Percentiles rank a stretch among this genome's conserved stretches.
These are phyloP conservation scores for Cisticola juncidis DNA, from an alignment of 2,113 vertebrate species.

Conservation along the genomic window DNA sequence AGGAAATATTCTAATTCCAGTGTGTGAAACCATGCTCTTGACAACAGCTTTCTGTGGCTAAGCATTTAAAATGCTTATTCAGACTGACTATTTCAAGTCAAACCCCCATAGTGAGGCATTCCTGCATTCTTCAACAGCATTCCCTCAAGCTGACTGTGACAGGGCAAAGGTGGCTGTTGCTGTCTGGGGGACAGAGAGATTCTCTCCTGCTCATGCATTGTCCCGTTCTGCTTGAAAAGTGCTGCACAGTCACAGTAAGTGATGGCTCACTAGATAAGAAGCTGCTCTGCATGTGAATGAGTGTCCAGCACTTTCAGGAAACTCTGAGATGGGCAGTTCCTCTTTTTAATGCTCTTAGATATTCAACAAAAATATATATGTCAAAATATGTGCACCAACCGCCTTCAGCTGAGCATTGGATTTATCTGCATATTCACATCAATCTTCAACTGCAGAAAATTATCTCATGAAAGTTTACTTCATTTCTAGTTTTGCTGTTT, in stretches of 20 bases:
- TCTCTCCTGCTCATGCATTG: neutral
- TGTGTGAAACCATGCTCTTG: neutral
- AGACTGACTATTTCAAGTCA: slow-evolving; percentile 8
- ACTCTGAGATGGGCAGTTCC: neutral
- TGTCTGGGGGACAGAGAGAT: neutral
- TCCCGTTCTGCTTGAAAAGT: neutral
- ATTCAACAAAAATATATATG: neutral
- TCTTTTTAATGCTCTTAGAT: neutral
- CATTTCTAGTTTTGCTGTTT: neutral
- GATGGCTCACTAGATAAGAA: neutral
- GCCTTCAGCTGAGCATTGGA: neutral
- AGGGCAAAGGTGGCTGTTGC: neutral
- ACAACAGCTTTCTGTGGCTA: neutral
- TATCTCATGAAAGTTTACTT: neutral
- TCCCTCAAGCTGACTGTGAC: neutral
- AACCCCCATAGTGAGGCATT: neutral
- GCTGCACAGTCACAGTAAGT: neutral
- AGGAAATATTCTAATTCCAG: neutral
- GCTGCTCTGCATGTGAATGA: neutral
- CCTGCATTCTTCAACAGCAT: neutral
- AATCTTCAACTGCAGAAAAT: neutral
- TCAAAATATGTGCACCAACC: neutral
- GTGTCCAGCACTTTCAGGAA: neutral
- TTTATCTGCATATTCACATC: neutral
- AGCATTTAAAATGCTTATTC: neutral